Evolutionary conservation across 2,797 vertebrate genomes (phyloP).

Genomic region (Cyprinella venusta): DNA sequence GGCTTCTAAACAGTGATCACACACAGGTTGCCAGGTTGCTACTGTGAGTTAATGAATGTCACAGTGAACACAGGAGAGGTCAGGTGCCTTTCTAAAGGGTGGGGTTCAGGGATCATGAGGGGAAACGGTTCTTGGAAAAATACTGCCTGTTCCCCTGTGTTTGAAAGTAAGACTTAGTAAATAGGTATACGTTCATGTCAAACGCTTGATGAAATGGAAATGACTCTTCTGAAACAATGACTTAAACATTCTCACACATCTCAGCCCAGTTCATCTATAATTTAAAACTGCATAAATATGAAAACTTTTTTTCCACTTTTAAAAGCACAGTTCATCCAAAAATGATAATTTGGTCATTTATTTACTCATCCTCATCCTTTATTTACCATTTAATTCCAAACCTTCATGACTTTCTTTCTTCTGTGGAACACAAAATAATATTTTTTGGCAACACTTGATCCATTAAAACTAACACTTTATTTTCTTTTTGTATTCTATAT

Average conservation of each 20-base stretch:
- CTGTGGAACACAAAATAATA: background rate
- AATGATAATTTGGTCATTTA: background rate
- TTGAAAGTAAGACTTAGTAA: slow-evolving; percentile 6
- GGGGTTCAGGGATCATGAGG: slow-evolving; percentile 25
- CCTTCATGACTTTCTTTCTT: background rate
- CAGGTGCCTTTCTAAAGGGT: slow-evolving; percentile 42
- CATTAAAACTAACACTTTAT: too few relatives aligned
- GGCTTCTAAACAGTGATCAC: slow-evolving; percentile 36
- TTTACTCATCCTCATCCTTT: too few relatives aligned
- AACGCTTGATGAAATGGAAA: background rate
- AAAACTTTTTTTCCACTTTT: background rate
- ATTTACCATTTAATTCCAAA: background rate
- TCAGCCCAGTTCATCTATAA: background rate
- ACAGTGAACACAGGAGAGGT: slow-evolving; percentile 24
- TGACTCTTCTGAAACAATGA: slow-evolving; percentile 10
- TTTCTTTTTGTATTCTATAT: too few relatives aligned
- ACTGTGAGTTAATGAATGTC: slow-evolving; percentile 50
- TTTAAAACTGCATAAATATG: slow-evolving; percentile 14
- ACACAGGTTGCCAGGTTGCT: slow-evolving; percentile 47
- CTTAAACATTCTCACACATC: background rate
- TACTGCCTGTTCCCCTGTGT: slow-evolving; percentile 13
- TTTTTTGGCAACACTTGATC: background rate
- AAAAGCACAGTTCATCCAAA: background rate
- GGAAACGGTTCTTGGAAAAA: slow-evolving; percentile 20
- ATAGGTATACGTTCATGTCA: slow-evolving; percentile 2